Evolutionary conservation across 2,797 vertebrate genomes (phyloP).

Genomic region (Odontamblyopus lacepedii): DNA sequence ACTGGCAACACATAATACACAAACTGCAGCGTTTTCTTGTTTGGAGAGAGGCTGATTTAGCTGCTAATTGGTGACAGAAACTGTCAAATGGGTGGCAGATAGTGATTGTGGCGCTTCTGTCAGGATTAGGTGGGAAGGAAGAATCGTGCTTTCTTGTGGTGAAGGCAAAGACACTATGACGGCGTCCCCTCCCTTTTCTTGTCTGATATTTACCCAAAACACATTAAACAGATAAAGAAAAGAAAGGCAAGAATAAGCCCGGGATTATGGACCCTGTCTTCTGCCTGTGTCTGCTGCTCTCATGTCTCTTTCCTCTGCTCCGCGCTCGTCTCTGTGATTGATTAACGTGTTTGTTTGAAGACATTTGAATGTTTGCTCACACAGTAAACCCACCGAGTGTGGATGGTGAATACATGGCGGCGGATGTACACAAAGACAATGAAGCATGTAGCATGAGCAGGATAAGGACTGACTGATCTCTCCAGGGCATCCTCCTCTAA

Average conservation of each 20-base stretch:
- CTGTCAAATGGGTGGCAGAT: conserved; percentile 98
- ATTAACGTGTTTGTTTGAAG: conserved; percentile 97
- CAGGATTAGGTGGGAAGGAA: conserved; percentile 88
- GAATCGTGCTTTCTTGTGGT: conserved; percentile 84
- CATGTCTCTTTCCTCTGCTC: conserved; percentile 52
- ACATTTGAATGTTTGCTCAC: conserved; percentile 88
- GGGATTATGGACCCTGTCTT: conserved; percentile 76
- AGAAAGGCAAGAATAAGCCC: conserved; percentile 84
- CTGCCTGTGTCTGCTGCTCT: conserved; percentile 54
- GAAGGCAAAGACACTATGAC: conserved; percentile 85
- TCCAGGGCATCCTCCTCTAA: conserved; percentile 89
- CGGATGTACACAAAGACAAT: conserved; percentile 76
- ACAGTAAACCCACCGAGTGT: conserved; percentile 61
- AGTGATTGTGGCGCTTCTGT: conserved; percentile 90
- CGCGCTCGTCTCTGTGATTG: conserved; percentile 85
- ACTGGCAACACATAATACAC: conserved; percentile 78
- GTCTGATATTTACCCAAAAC: conserved; percentile 93
- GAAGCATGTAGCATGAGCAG: conserved; percentile 86
- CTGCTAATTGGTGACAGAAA: conserved; percentile 99
- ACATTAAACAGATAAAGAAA: conserved; percentile 92
- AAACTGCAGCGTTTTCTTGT: conserved; percentile 85
- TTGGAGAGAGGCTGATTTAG: conserved; percentile 97
- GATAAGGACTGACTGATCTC: conserved; percentile 93
- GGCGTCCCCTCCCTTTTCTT: conserved; percentile 76
- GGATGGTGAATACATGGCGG: conserved; percentile 15